Conservation (phyloP, 2,888 invertebrate species). For the Spicauda simplicius region DNA sequence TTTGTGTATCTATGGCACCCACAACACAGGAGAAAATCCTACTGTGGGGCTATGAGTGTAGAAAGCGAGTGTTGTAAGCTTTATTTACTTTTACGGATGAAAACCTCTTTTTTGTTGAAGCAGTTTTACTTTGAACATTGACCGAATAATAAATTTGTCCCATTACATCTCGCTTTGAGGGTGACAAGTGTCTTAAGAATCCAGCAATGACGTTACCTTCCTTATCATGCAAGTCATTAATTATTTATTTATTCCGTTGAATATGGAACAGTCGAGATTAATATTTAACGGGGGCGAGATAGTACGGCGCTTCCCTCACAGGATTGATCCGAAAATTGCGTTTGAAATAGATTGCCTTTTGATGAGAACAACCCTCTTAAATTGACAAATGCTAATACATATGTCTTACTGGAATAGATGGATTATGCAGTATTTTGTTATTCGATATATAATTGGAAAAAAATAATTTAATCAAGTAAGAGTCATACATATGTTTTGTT, state of each 20-base stretch:
- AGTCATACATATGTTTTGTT: no score
- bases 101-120: no score
- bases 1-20: no score
- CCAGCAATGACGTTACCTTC: constrained; percentile 25
- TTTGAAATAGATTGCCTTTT: constrained; percentile 23
- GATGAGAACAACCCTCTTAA: background rate
- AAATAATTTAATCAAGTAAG: no score
- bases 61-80: no score
- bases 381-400: background rate
- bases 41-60: no score
- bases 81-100: no score
- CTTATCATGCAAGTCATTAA: constrained; percentile 33
- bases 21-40: no score
- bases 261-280: constrained; percentile 33
- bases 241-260: constrained; percentile 36
- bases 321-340: constrained; percentile 28
- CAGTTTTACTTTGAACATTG: no score
- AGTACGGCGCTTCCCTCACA: constrained; percentile 11
- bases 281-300: constrained; percentile 32
- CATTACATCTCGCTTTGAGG: background rate
- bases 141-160: no score
- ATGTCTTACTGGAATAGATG: background rate
- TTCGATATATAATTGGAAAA: no score
- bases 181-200: constrained; percentile 11
- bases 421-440: no score